A percentile compares a stretch with the other conserved stretches of the same genome.
Conservation (phyloP, 2,888 invertebrate species). For the Aleiodes leptofemur region DNA sequence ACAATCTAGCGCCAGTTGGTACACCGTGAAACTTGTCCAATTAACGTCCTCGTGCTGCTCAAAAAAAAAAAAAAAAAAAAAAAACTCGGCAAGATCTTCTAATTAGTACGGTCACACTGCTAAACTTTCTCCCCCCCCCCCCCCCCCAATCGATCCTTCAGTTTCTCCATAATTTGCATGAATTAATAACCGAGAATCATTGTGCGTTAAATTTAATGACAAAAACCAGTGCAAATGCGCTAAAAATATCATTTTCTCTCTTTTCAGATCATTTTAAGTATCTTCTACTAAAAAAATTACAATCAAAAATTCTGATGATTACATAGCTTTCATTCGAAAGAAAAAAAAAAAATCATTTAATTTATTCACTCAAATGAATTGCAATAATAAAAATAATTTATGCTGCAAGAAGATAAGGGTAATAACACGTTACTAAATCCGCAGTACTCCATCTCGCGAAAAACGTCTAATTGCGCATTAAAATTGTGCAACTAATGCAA, state of each 20-base stretch:
- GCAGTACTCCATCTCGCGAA: neutral
- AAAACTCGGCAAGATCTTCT: slow-evolving; percentile 21
- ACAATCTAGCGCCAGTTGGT: slow-evolving; percentile 17
- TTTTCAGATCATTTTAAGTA: too few relatives aligned
- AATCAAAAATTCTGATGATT: too few relatives aligned
- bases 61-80: neutral
- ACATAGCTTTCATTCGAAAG: too few relatives aligned
- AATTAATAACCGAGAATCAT: too few relatives aligned
- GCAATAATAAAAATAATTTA: slow-evolving; percentile 16
- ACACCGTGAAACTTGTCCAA: slow-evolving; percentile 22
- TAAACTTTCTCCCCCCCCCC: neutral
- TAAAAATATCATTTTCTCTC: too few relatives aligned
- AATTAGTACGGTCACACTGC: slow-evolving; percentile 22
- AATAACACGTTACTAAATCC: slow-evolving; percentile 19
- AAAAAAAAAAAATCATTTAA: neutral
- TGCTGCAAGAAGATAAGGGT: slow-evolving; percentile 10
- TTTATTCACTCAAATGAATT: neutral
- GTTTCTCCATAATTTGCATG: slow-evolving; percentile 9
- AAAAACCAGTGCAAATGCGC: neutral
- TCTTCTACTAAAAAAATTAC: too few relatives aligned
- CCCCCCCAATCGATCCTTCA: neutral
- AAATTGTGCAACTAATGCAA: neutral
- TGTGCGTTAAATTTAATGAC: too few relatives aligned
- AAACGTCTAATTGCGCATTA: slow-evolving; percentile 22
- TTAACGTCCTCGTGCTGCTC: slow-evolving; percentile 21